Base-by-base conservation (phyloP, 2,888 invertebrate species). In the Pemphredon lugubris region DNA sequence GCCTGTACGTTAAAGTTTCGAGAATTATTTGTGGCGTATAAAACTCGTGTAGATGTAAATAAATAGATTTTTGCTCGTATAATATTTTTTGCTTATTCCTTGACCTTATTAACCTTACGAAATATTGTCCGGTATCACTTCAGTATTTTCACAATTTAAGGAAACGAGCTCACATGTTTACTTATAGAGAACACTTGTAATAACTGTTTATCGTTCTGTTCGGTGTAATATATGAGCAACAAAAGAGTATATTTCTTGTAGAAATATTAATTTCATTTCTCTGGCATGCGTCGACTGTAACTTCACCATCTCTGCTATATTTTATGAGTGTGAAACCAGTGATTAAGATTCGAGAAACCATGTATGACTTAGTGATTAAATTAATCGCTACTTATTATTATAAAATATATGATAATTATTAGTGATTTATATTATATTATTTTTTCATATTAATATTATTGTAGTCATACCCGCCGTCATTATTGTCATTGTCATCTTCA, bases 301-400 rank as follows among this genome's bases (percentile, higher is more conserved):
- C 32, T 64, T 61, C 34, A 59, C 18, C 54, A 42, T 58, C 44
- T 61, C 42, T 63, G 57, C 18, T 63, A 73, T 75, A 58, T 73
- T 67, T 70, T 67, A 70, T 60, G 51, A 60, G 61, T 63, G 51
- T 72, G 57, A 68, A 75, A 81, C 75, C 83, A 77, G 77, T 84
- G 77, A 81, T 75, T 77, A 64, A 68, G 40, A 71, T 58, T 65
- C 48, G 66, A 65, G 48, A 68, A 60, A 50, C 53, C 57, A 63
- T 73, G 57, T 76, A 77, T 69, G 61, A 76, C 73, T 77, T 83
- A 79, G 67, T 69, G 70, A 75, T 82, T 75, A 69, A 79, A 81
- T 81, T 77, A 75, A 79, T 78, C 73, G 75, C 73, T 77, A 77
- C 60, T 78, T 77, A 75, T 65, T 68, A 70, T 61, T 73, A 70